Evolutionary conservation across 1,140 invertebrate species (phyloP), one percentile per base, ranked within the genome.

Genomic region (Dinoponera quadriceps): DNA sequence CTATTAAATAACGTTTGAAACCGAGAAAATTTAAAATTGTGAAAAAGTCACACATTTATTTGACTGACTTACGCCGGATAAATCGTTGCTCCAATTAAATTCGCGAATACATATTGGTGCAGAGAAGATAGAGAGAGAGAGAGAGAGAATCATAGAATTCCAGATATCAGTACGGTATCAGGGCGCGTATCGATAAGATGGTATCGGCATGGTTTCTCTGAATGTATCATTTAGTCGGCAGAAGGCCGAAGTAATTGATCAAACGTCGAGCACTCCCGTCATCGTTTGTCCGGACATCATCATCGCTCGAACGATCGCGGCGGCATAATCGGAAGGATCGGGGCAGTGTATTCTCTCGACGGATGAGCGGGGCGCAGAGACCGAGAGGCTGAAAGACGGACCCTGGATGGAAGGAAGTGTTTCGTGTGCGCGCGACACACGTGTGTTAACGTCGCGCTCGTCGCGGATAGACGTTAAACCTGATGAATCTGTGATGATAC

Each of bases 241-340:
- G 33, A 57, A 68, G 49, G 16, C 44, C 49, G 48, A 69, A 27
- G 14, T 57, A 27, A 38, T 29, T 57, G 51, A 78, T 80, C 65
- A 80, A 80, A 80, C 33, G 51, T 7, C 75, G 75, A 80, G 65
- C 75, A 71, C 54, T 75, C 71, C 59, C 25, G 44, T 74, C 60
- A 27, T 38, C 71, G 49, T 82, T 48, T 55, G 57, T 74, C 66
- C 51, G 22, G 55, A 33, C 27, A n/a, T 68, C 63, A 11, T 69
- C 22, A 11, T 69, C 16, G 38, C 18, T 14, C 22, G 29, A 71
- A 80, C 65, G 75, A 80, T 68, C n/a, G 22, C 18, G 14, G 60
- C 25, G 2, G 11, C 4, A n/a, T 69, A 38, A 27, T 60, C 20
- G n/a, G 22, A 65, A 38, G 51, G 18, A 65, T 14, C 22, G 44